These are phyloP conservation scores for Vanacampus margaritifer DNA, from an alignment of 2,113 vertebrate genomes.

Conservation along the genomic window DNA sequence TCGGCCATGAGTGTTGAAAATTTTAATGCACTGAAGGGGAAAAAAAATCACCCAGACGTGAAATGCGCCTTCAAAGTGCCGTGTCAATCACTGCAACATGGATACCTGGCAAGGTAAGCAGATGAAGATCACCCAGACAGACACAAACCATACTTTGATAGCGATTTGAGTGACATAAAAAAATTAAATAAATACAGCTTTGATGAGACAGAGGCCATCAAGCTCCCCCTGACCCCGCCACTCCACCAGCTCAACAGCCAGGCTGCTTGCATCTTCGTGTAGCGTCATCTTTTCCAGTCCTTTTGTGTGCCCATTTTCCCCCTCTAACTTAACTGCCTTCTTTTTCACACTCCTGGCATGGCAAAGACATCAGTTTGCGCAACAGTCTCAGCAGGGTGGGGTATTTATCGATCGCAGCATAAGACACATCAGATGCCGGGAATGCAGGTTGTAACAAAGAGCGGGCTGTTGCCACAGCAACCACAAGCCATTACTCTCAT, in stretches of 20 bases:
- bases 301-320: neutral
- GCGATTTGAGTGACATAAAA: slow-evolving; percentile 48
- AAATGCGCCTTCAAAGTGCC: slow-evolving; percentile 35
- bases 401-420: slow-evolving; percentile 61
- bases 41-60: slow-evolving; percentile 20
- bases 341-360: slow-evolving; percentile 34
- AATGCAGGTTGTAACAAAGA: slow-evolving; percentile 71
- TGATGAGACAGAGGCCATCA: slow-evolving; percentile 37
- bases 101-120: slow-evolving; percentile 40
- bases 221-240: slow-evolving; percentile 39
- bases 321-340: slow-evolving; percentile 28
- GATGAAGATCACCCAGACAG: slow-evolving; percentile 39
- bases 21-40: slow-evolving; percentile 25
- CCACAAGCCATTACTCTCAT: slow-evolving; percentile 65
- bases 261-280: slow-evolving; percentile 37
- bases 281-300: slow-evolving; percentile 25
- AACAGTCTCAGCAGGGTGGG: slow-evolving; percentile 57
- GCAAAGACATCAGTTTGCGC: slow-evolving; percentile 48
- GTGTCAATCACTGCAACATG: slow-evolving; percentile 32
- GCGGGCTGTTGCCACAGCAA: slow-evolving; percentile 70
- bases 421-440: slow-evolving; percentile 70
- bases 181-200: slow-evolving; percentile 48
- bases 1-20: slow-evolving; percentile 34
- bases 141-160: slow-evolving; percentile 48
- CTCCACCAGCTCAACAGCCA: slow-evolving; percentile 33